Evolutionary conservation across 2,797 vertebrate genomes (phyloP), one percentile per base, ranked within the genome.

Genomic region (Aselliscus stoliczkanus): DNA sequence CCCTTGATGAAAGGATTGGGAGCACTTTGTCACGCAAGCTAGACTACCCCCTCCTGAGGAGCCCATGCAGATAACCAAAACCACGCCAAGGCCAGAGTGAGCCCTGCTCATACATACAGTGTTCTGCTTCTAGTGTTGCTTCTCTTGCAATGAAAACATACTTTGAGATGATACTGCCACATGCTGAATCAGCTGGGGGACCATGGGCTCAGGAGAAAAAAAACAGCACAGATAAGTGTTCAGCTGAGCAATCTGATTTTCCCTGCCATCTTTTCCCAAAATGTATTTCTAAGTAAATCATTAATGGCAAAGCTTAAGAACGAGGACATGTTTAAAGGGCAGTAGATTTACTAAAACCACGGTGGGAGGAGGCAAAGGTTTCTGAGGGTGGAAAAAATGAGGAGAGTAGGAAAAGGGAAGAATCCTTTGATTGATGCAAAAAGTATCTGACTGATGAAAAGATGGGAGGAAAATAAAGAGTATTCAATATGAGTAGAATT

Each of bases 311-410:
- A 52, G 44, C 47, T 50, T 58, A 69, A 47, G 81, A 72, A 58
- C 1, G 3, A 89, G 47, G 25, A 15, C 75, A 50, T 69, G 42
- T 56, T 79, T 54, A 72, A 65, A 52, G 54, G 82, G n/a, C 69
- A 77, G 44, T 44, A 13, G 14, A 64, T 64, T 81, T 85, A 42
- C 69, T 56, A 67, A 95, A 96, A 95, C 62, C 42, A 27, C 20
- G 17, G 0, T 27, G 47, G 23, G 39, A 75, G 72, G 29, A 90
- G 23, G 67, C 31, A 20, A 83, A 69, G 34, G 23, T 81, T 85
- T 83, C 83, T 76, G 85, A 44, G 25, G 37, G 52, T 14, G 31
- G 47, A 52, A 92, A 44, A n/a, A 69, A 47, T 5, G 47, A 80
- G n/a, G 9, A 8, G 13, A 70, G 37, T 56, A 50, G 37, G 52